Evolutionary conservation across 2,797 vertebrate species (phyloP).

Genomic region (Acipenser ruthenus): DNA sequence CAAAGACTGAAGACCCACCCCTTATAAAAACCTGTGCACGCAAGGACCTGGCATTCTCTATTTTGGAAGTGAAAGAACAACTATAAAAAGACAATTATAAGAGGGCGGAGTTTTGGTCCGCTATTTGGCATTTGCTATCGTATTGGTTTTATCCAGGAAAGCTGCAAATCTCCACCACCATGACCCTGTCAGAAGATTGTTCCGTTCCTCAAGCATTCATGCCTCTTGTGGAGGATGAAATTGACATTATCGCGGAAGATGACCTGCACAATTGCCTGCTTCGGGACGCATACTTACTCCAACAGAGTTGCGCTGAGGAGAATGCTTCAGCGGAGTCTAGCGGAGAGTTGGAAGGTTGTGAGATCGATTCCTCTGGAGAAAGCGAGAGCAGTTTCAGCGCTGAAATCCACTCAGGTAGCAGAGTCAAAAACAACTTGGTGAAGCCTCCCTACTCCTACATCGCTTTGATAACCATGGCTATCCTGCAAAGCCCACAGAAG

Average conservation of each 20-base stretch:
- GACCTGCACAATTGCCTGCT: slow-evolving; percentile 24
- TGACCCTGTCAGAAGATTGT: slow-evolving; percentile 57
- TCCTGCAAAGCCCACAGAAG: slow-evolving; percentile 77
- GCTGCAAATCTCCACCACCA: slow-evolving; percentile 23
- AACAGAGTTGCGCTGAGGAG: slow-evolving; percentile 22
- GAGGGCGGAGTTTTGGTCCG: slow-evolving; percentile 2
- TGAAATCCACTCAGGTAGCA: slow-evolving; percentile 33
- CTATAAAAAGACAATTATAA: background rate
- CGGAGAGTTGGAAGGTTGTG: slow-evolving; percentile 43
- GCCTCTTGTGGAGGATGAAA: slow-evolving; percentile 47
- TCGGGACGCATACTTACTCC: slow-evolving; percentile 24
- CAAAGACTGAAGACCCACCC: slow-evolving; percentile 28
- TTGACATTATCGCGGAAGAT: slow-evolving; percentile 55
- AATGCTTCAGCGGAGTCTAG: slow-evolving; percentile 37
- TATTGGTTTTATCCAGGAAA: slow-evolving; percentile 16
- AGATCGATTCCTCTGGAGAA: slow-evolving; percentile 43
- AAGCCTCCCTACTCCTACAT: slow-evolving; percentile 89
- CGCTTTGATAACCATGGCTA: slow-evolving; percentile 88
- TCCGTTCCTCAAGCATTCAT: slow-evolving; percentile 35
- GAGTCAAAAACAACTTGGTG: slow-evolving; percentile 42
- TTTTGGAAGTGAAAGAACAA: background rate
- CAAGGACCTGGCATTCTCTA: slow-evolving; percentile 22
- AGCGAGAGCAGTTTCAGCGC: slow-evolving; percentile 48
- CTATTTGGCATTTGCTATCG: slow-evolving; percentile 3
- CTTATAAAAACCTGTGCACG: slow-evolving; percentile 46